These are phyloP conservation scores for Trichosurus vulpecula DNA, from an alignment of 2,797 vertebrate genomes.

Conservation along the genomic window DNA sequence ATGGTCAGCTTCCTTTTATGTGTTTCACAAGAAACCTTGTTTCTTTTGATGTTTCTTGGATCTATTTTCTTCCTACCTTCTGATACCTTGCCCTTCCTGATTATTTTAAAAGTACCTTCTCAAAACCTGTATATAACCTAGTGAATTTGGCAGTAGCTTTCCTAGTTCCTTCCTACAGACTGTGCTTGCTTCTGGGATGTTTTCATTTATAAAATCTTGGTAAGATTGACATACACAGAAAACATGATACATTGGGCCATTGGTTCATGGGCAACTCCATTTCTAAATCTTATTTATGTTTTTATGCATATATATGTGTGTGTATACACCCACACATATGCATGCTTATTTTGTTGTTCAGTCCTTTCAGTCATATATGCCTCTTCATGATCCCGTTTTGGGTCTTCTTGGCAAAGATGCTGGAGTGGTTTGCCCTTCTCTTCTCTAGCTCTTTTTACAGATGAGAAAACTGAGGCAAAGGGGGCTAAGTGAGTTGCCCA, in stretches of 20 bases:
- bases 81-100: background rate
- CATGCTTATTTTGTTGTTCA: background rate
- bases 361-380: background rate
- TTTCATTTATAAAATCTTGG: background rate
- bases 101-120: background rate
- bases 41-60: background rate
- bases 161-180: background rate
- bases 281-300: background rate
- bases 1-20: background rate
- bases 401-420: background rate
- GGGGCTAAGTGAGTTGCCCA: background rate
- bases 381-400: background rate
- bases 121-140: background rate
- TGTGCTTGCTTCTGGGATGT: background rate
- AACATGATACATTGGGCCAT: background rate
- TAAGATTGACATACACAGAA: background rate
- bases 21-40: background rate
- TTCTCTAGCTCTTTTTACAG: background rate
- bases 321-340: background rate
- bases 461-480: background rate
- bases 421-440: background rate
- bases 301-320: background rate
- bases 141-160: background rate
- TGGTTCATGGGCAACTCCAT: background rate
- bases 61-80: background rate